These are phyloP conservation scores for Miltochrista miniata DNA, from an alignment of 2,888 invertebrate species.

Conservation along the genomic window DNA sequence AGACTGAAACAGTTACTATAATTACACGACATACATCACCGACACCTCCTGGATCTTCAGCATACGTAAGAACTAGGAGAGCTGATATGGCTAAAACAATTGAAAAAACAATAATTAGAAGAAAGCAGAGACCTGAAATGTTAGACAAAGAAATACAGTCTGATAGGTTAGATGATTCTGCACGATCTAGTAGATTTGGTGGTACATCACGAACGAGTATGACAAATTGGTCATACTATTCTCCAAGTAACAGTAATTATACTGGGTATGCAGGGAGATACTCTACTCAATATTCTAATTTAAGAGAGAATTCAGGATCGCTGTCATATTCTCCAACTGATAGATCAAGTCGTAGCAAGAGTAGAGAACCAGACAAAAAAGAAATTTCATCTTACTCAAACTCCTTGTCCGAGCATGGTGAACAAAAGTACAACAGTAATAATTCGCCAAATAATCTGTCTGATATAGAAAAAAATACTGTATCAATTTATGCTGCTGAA, in stretches of 20 bases:
- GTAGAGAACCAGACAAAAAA: slow-evolving; percentile 60
- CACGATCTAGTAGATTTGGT: slow-evolving; percentile 85
- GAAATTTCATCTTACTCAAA: slow-evolving; percentile 48
- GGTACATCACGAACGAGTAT: slow-evolving; percentile 83
- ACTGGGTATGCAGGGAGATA: slow-evolving; percentile 77
- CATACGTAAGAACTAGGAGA: slow-evolving; percentile 86
- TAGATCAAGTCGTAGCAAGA: slow-evolving; percentile 66
- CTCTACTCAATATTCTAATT: slow-evolving; percentile 72
- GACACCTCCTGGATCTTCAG: slow-evolving; percentile 86
- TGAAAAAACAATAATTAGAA: slow-evolving; percentile 87
- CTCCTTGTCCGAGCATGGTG: slow-evolving; percentile 41
- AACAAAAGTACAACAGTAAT: slow-evolving; percentile 36
- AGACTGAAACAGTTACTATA: slow-evolving; percentile 82
- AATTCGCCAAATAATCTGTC: slow-evolving; percentile 33
- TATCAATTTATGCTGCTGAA: slow-evolving; percentile 50
- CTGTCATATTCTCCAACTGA: slow-evolving; percentile 53
- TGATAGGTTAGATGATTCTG: slow-evolving; percentile 87
- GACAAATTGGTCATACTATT: slow-evolving; percentile 86
- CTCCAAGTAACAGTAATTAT: slow-evolving; percentile 69
- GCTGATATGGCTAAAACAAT: slow-evolving; percentile 89
- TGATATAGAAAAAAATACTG: slow-evolving; percentile 54
- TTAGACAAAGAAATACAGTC: slow-evolving; percentile 90
- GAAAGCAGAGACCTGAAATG: slow-evolving; percentile 82
- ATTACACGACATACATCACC: slow-evolving; percentile 92
- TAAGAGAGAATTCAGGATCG: slow-evolving; percentile 55